Evolutionary conservation across 2,888 invertebrate genomes (phyloP).

Genomic region (Bellardia pandia): DNA sequence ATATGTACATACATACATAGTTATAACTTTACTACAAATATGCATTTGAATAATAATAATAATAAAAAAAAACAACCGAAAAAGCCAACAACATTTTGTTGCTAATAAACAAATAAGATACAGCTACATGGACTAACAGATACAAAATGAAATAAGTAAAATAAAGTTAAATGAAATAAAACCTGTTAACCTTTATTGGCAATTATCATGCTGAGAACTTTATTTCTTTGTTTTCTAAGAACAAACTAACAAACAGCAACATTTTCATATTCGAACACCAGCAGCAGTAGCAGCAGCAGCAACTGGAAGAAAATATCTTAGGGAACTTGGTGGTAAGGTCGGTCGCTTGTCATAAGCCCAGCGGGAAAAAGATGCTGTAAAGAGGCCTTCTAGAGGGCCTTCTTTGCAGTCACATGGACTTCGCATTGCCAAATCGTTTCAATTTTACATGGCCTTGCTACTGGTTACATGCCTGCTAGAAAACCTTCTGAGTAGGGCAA

Average conservation of each 20-base stretch:
- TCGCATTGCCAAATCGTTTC: no score
- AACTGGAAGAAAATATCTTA: slow-evolving; percentile 13
- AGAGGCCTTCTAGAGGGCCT: no score
- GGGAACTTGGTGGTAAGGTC: neutral
- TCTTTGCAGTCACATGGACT: no score
- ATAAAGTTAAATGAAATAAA: slow-evolving; percentile 50
- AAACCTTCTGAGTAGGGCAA: no score
- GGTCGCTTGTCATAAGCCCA: slow-evolving; percentile 36
- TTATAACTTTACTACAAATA: slow-evolving; percentile 17
- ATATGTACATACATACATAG: neutral
- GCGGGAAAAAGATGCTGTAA: no score
- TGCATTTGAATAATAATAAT: slow-evolving; percentile 57
- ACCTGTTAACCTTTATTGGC: slow-evolving; percentile 73
- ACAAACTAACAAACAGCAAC: neutral
- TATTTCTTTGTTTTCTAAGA: slow-evolving; percentile 49
- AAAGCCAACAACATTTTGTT: slow-evolving; percentile 51
- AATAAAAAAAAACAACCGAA: neutral
- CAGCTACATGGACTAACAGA: slow-evolving; percentile 19
- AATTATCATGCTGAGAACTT: slow-evolving; percentile 70
- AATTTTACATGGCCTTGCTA: no score
- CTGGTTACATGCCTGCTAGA: no score
- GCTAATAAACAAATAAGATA: slow-evolving; percentile 15
- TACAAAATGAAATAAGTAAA: slow-evolving; percentile 31
- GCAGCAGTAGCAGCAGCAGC: neutral
- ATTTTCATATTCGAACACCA: neutral